Evolutionary conservation across 2,113 vertebrate genomes (phyloP), one percentile per base, ranked within the genome.

Genomic region (Tupaia chinensis): DNA sequence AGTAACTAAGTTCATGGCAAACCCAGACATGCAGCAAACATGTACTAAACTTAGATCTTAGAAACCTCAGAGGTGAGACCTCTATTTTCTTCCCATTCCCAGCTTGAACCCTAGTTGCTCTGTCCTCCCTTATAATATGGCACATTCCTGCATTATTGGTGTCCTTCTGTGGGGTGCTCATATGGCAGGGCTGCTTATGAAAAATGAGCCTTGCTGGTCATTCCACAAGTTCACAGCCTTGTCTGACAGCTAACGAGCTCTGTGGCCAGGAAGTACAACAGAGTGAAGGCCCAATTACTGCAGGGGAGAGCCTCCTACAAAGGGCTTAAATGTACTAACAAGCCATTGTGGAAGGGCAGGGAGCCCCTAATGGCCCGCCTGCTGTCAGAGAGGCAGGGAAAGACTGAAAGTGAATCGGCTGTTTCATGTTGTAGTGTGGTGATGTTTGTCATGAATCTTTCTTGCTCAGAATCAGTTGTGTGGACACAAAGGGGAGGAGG

Each of bases 191-290:
- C 3, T 65, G 53, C 23, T 69, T 74, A 2, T 88, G 77, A 85
- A 89, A 74, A 79, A 91, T 73, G 89, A 89, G 79, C 22, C 56
- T 89, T 0, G 0, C 27, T 58, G 74, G 70, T 56, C 70, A 44
- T 58, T 92, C 88, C 12, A 54, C 70, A 79, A 44, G 94, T 77
- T 19, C 86, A n/a, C 74, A 72, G 86, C 54, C 79, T 88, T 73
- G 69, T 86, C 79, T 91, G 95, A 87, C 91, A 95, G 94, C 95
- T 97, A 96, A 95, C 89, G 88, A 98, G 95, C 93, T 93, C 93
- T 20, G 72, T 29, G 74, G 60, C 89, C 66, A 89, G 86, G 85
- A 96, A 91, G 82, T 1, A 0, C 93, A 79, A 83, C 76, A 19
- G 79, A 93, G 95, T 19, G 76, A 95, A 94, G 93, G 91, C 72